Evolutionary conservation across 2,113 vertebrate genomes (phyloP).

Genomic region (Zosterops borbonicus): DNA sequence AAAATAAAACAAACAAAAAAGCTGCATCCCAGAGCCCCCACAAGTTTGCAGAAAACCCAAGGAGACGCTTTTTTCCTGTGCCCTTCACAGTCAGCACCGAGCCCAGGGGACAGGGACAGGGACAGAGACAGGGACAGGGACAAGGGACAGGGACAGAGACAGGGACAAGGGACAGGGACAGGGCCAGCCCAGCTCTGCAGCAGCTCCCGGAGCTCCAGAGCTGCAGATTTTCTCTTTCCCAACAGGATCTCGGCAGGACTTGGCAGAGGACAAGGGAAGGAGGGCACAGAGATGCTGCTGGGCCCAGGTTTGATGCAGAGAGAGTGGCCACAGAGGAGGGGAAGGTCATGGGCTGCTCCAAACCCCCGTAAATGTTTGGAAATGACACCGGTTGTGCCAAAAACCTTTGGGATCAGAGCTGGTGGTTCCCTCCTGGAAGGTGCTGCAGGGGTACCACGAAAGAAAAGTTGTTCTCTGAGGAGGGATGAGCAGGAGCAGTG

Average conservation of each 20-base stretch:
- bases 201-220: background rate
- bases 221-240: background rate
- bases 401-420: background rate
- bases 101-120: no score
- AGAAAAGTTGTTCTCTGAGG: background rate
- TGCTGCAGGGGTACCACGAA: background rate
- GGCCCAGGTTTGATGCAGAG: background rate
- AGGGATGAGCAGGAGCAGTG: background rate
- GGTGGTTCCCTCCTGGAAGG: background rate
- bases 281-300: background rate
- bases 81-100: background rate
- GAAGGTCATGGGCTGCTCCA: background rate
- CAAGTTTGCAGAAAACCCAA: background rate
- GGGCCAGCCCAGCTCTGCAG: background rate
- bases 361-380: rapidly evolving
- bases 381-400: background rate
- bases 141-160: background rate
- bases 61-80: background rate
- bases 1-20: background rate
- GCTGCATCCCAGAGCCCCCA: background rate
- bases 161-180: background rate
- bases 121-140: no score
- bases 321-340: background rate
- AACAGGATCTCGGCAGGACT: background rate
- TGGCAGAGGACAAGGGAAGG: background rate